Evolutionary conservation across 2,888 invertebrate genomes (phyloP).

Genomic region (Sinhomidia bicolor): DNA sequence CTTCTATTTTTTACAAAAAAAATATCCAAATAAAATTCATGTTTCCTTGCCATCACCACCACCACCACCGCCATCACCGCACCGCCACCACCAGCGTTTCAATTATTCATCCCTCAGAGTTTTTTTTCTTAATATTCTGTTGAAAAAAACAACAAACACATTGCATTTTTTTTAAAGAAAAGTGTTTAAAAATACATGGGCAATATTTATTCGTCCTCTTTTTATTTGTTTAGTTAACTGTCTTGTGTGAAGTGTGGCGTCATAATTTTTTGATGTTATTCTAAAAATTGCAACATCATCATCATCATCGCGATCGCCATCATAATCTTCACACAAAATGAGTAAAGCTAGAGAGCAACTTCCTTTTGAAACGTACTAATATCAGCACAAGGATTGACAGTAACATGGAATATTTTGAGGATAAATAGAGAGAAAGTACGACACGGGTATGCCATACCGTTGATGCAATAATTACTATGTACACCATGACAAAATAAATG

Average conservation of each 20-base stretch:
- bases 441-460: constrained; percentile 16
- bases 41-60: too few relatives aligned
- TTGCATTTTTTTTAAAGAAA: too few relatives aligned
- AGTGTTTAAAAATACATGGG: constrained; percentile 3
- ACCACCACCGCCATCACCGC: neutral
- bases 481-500: constrained; percentile 47
- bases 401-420: constrained; percentile 38
- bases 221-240: neutral
- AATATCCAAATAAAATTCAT: constrained; percentile 26
- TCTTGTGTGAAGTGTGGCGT: constrained; percentile 31
- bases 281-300: constrained; percentile 35
- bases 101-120: neutral
- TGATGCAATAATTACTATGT: constrained; percentile 55
- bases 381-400: constrained; percentile 36
- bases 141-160: constrained; percentile 3
- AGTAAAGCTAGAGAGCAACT: too few relatives aligned
- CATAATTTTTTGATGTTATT: constrained; percentile 34
- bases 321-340: neutral
- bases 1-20: neutral
- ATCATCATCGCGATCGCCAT: too few relatives aligned
- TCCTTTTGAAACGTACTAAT: constrained; percentile 8
- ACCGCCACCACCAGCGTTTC: neutral
- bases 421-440: constrained; percentile 40
- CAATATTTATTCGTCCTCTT: constrained; percentile 9
- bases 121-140: neutral